Conservation (phyloP, 2,888 invertebrate species). For the Scaptomyza caliginosa region DNA sequence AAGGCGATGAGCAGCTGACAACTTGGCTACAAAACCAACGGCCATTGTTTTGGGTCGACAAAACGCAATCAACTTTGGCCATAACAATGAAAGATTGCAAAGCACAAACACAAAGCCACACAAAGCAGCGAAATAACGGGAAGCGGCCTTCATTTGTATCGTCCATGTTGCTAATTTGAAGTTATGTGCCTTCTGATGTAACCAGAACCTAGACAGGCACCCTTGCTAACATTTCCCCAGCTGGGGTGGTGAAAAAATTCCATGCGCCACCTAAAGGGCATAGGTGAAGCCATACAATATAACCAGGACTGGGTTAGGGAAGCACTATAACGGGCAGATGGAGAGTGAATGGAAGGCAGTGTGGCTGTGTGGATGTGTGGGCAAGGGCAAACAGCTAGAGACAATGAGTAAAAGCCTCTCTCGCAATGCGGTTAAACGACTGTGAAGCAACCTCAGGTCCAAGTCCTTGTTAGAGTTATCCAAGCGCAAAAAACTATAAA, state of each 20-base stretch:
- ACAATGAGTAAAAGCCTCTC: conserved; percentile 33
- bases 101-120: background rate
- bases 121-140: background rate
- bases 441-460: conserved; percentile 9
- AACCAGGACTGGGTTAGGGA: background rate
- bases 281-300: conserved; percentile 23
- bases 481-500: conserved; percentile 14
- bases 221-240: background rate
- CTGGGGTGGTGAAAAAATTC: conserved; percentile 6
- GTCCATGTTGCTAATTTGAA: conserved; percentile 64
- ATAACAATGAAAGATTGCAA: conserved; percentile 51
- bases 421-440: conserved; percentile 55
- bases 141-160: conserved; percentile 33
- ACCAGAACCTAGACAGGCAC: conserved; percentile 41
- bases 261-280: conserved; percentile 38
- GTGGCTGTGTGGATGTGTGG: background rate
- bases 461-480: conserved; percentile 41
- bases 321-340: background rate
- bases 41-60: background rate
- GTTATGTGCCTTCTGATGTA: conserved; percentile 70
- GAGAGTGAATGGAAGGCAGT: background rate
- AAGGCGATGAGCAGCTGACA: conserved; percentile 6
- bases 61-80: conserved; percentile 26
- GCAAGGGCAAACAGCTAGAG: conserved; percentile 27
- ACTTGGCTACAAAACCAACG: background rate